Conservation (phyloP, 2,797 vertebrate species). For the Alauda arvensis region DNA sequence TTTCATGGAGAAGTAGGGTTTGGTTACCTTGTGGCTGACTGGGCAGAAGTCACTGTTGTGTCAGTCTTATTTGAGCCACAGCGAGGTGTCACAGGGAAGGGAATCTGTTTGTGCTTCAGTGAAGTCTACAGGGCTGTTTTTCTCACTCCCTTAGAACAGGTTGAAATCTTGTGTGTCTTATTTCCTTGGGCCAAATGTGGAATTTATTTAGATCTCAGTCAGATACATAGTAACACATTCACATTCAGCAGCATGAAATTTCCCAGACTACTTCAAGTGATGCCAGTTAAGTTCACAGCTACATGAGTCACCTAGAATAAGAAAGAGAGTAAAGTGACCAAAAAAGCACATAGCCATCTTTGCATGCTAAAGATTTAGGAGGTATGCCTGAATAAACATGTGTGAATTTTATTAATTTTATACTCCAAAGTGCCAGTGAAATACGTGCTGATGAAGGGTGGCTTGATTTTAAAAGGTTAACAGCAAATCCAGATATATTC, state of each 20-base stretch:
- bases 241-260: constrained; percentile 64
- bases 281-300: constrained; percentile 69
- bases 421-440: constrained; percentile 28
- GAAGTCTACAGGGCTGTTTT: not conserved
- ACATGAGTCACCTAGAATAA: constrained; percentile 62
- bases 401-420: not conserved
- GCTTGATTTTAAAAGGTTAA: constrained; percentile 47
- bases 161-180: constrained; percentile 16
- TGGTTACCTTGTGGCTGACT: not conserved
- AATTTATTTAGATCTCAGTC: constrained; percentile 63
- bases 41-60: not conserved
- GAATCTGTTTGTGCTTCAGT: not conserved
- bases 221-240: constrained; percentile 63
- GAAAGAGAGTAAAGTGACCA: constrained; percentile 47
- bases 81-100: not conserved
- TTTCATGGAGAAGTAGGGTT: not conserved
- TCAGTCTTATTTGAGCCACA: not conserved
- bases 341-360: constrained; percentile 23
- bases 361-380: not conserved
- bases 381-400: not conserved
- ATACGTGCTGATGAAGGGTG: constrained; percentile 37
- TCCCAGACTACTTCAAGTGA: constrained; percentile 45
- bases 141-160: constrained; percentile 10
- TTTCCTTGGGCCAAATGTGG: constrained; percentile 56
- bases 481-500: constrained; percentile 19